Percentiles rank a stretch among this genome's conserved stretches.
Evolutionary conservation across 2,113 vertebrate species (phyloP).

Genomic region (Struthio camelus): DNA sequence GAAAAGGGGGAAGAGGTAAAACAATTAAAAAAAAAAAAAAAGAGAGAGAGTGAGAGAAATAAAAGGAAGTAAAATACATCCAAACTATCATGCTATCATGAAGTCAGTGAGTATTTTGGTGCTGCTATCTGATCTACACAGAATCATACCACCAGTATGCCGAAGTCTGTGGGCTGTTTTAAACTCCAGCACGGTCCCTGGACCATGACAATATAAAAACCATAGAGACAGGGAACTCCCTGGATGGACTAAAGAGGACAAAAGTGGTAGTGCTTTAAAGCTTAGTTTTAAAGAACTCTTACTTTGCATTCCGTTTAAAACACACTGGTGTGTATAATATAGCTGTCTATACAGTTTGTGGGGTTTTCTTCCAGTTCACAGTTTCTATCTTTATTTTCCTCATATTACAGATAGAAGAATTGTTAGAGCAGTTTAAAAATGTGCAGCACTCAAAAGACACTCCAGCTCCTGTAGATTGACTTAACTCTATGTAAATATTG

Average conservation of each 20-base stretch:
- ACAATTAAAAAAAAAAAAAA: not conserved
- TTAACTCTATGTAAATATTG: not conserved
- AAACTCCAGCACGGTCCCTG: not conserved
- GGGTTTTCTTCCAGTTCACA: not conserved
- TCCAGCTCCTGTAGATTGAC: not conserved
- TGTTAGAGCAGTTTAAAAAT: not conserved
- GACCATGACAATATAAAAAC: not conserved
- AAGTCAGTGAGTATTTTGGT: not conserved
- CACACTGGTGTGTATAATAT: not conserved
- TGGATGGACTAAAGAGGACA: not conserved
- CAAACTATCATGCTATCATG: not conserved
- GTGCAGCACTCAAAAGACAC: not conserved
- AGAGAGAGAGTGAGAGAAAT: not conserved
- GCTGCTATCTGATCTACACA: not conserved
- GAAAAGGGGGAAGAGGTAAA: not conserved
- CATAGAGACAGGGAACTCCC: not conserved
- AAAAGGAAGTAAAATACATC: not conserved
- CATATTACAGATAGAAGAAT: not conserved
- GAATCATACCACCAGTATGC: not conserved
- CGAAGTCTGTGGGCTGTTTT: not conserved
- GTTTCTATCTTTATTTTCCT: not conserved
- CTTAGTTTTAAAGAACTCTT: not conserved
- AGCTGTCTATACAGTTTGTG: not conserved
- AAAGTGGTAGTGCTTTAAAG: not conserved
- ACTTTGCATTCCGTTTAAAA: not conserved